Base-by-base conservation (phyloP, 2,797 vertebrate genomes). In the Paramormyrops hopkinsi region DNA sequence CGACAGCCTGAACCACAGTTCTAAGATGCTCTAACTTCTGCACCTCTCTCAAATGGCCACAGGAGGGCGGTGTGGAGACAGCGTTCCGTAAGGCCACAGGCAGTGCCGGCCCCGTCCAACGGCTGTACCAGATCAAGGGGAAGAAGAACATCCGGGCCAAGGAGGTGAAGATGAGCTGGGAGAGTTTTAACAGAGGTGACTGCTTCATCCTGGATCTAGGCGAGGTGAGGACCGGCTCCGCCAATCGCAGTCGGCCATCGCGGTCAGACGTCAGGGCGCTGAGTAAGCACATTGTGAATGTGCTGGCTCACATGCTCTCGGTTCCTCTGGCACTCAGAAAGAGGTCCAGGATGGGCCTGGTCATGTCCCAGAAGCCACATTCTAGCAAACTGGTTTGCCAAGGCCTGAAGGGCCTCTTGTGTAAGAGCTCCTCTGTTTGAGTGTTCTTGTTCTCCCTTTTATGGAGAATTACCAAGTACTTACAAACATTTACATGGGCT, bases 121-220 rank as follows among this genome's bases (percentile, higher is more conserved):
- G 94, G 9, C 93, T 97, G 89, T 95, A 96, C 88, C 96, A 97
- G 29, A 79, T 97, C 79, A 97, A 97, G 92, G 96, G 96, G 19
- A 95, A 96, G 17, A 92, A 95, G 89, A 92, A 90, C 89, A 95
- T 97, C 92, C 92, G 96, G 50, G 96, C 96, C 5, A 95, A 92
- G 0, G 95, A 97, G 91, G 95, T 96, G 91, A 93, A 93, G 0
- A 19, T 96, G 91, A 79, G 88, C 93, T 96, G 96, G 96, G 0
- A 1, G 69, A 96, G 93, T 92, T 96, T 97, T 93, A 97, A 96
- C 93, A 94, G 94, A 79, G 96, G 96, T 6, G 96, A 96, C 94
- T 96, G 96, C 79, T 97, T 96, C 90, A 96, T 97, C 41, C 69
- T 97, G 25, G 96, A 96, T 92, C 90, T 97, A 89, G 96, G 95